Percentiles rank a stretch among this genome's conserved stretches.
These are phyloP conservation scores for Caradrina kadenii DNA, from an alignment of 2,888 invertebrate species.

Conservation along the genomic window DNA sequence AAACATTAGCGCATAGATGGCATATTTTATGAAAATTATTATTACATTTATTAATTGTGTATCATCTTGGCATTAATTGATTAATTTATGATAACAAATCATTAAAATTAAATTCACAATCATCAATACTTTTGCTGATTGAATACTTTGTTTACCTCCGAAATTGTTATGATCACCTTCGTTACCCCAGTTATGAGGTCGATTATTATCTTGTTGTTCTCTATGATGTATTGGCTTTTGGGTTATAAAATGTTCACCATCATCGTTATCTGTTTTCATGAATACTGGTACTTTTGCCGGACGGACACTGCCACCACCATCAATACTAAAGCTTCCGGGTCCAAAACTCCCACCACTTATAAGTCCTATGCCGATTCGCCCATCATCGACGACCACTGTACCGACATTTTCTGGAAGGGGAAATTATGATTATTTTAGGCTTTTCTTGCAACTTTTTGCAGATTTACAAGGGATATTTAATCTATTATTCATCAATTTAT, in stretches of 20 bases:
- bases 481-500: background rate
- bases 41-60: too few relatives aligned
- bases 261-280: background rate
- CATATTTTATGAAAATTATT: background rate
- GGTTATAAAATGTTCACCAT: background rate
- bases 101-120: background rate
- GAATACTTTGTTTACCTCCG: slow-evolving; percentile 26
- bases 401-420: slow-evolving; percentile 5
- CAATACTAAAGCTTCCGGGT: slow-evolving; percentile 41
- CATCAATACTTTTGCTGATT: background rate
- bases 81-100: background rate
- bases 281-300: background rate
- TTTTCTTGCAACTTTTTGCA: background rate
- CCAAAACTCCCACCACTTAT: slow-evolving; percentile 37
- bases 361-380: slow-evolving; percentile 24
- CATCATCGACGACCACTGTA: slow-evolving; percentile 11
- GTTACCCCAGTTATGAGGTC: background rate
- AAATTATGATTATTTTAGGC: background rate
- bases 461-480: background rate
- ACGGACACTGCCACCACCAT: background rate
- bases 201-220: background rate
- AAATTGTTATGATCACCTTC: background rate
- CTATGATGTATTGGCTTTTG: background rate
- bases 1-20: background rate
- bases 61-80: background rate